Percentiles rank a stretch among this genome's conserved stretches.
These are phyloP conservation scores for Oreochromis aureus DNA, from an alignment of 2,113 vertebrate species.

Conservation along the genomic window DNA sequence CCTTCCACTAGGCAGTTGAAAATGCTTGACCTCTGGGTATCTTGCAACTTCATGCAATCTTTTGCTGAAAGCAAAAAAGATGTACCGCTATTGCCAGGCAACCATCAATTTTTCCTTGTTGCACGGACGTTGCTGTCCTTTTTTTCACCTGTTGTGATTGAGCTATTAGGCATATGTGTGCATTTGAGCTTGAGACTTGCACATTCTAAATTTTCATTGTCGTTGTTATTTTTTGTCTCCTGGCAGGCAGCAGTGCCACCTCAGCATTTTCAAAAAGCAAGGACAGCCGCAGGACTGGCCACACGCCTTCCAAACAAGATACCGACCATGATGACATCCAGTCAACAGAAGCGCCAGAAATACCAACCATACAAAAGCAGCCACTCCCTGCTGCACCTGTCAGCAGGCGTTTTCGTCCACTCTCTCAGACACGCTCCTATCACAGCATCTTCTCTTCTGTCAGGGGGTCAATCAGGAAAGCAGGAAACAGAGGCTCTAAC, in stretches of 20 bases:
- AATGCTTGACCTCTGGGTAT: not conserved
- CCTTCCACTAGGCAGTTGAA: not conserved
- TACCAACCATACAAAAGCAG: not conserved
- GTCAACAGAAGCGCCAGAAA: slow-evolving; percentile 40
- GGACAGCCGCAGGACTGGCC: slow-evolving; percentile 48
- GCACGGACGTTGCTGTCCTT: not conserved
- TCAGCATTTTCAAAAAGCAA: slow-evolving; percentile 50
- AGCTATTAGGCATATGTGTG: not conserved
- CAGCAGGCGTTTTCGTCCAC: slow-evolving; percentile 55
- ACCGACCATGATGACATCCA: slow-evolving; percentile 45
- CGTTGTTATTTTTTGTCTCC: slow-evolving; percentile 21
- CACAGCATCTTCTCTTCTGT: slow-evolving; percentile 73
- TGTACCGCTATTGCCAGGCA: too few species aligned
- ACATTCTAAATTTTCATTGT: not conserved
- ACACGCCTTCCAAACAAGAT: slow-evolving; percentile 48
- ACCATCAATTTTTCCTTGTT: not conserved
- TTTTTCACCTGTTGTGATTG: not conserved
- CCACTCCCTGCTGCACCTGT: slow-evolving; percentile 42
- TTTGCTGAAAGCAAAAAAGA: not conserved
- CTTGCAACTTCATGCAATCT: not conserved
- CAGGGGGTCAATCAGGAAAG: slow-evolving; percentile 64
- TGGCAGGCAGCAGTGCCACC: slow-evolving; percentile 68
- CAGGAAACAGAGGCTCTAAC: slow-evolving; percentile 12
- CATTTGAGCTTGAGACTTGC: not conserved
- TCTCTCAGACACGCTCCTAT: slow-evolving; percentile 70